A percentile compares a stretch with the other conserved stretches of the same genome.
Evolutionary conservation across 2,888 invertebrate species (phyloP).

Genomic region (Scaptodrosophila latifasciaeformis): DNA sequence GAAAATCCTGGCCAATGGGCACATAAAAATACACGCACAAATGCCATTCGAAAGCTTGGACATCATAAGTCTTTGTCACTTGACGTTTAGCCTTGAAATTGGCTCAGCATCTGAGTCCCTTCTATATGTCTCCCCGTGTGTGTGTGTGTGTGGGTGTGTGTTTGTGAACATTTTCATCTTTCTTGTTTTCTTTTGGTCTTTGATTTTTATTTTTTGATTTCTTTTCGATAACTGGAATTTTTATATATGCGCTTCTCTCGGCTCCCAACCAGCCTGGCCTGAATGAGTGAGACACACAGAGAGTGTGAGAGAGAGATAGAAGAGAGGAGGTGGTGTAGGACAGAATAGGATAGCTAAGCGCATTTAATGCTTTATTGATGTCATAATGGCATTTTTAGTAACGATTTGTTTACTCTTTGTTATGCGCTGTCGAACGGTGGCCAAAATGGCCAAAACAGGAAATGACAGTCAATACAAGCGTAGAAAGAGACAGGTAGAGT

Average conservation of each 20-base stretch:
- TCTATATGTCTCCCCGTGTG: no score
- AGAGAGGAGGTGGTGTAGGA: no score
- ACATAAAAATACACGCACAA: no score
- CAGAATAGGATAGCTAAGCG: background rate
- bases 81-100: background rate
- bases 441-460: background rate
- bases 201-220: background rate
- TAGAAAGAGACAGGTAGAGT: background rate
- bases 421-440: background rate
- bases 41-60: no score
- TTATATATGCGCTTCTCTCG: no score
- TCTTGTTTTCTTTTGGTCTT: background rate
- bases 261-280: no score
- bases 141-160: background rate
- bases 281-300: no score
- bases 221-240: background rate
- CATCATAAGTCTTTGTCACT: background rate
- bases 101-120: no score
- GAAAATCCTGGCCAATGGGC: no score
- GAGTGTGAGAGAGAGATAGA: no score
- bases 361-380: conserved; percentile 5
- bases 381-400: conserved; percentile 4
- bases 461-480: background rate
- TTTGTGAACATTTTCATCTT: background rate
- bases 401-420: conserved; percentile 1